Evolutionary conservation across 2,888 invertebrate genomes (phyloP), one percentile per base, ranked within the genome.

Genomic region (Tinea trinotella): DNA sequence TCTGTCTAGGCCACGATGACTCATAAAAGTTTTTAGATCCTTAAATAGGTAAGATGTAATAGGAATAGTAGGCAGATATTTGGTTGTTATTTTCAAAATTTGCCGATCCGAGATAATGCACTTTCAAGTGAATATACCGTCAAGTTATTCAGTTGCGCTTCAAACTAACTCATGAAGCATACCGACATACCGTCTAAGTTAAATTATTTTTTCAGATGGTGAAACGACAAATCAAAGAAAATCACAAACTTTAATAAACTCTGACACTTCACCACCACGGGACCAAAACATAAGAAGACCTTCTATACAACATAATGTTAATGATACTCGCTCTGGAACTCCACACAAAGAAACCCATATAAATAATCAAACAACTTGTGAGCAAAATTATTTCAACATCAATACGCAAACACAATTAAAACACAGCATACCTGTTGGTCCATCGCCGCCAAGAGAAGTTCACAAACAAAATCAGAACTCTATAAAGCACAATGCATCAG

Each of bases 241-340:
- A 60, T 76, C 76, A 57, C 72, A 74, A 3, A 60, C 63, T 1
- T 89, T 90, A 0, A 90, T 89, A 1, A 89, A 87, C n/a, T 90
- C 89, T 59, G 91, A 90, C 0, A 74, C 84, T 0, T 84, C 84
- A 1, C 82, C 85, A 3, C 82, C 85, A 3, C 70, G 70, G 55
- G 80, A 83, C 53, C 40, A 13, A 12, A 48, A 48, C 10, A 9
- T 12, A 6, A 48, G 20, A n/a, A 48, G 18, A 48, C n/a, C 48
- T 1, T 20, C 48, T 19, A 7, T 19, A 3, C 48, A 48, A 15
- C 40, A 13, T 15, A 40, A 13, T 40, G n/a, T 6, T 7, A 35
- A 35, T n/a, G 44, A 44, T 44, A 15, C 13, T 7, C 46, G 5
- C 13, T 13, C 40, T 15, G 13, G 17, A 40, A 36, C 36, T 5